Evolutionary conservation across 92 coral and sea anemone species (phyloP), one percentile per base, ranked within the genome.

Genomic region (Desmophyllum pertusum): DNA sequence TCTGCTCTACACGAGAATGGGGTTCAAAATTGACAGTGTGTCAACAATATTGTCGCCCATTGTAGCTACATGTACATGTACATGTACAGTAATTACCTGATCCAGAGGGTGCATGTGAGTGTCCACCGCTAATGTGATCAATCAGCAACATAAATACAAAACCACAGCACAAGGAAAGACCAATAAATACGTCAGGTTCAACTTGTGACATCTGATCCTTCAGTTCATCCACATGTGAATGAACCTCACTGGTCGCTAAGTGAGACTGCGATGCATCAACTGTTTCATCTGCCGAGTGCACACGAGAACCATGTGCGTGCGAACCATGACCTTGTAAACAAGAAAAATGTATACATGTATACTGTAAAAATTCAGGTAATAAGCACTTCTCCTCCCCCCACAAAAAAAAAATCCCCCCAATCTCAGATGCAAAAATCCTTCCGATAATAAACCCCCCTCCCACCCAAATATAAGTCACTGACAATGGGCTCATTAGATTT

Each of bases 91-190:
- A 48, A 10, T 21, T 63, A 89, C 88, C 90, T 76, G 89, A 37
- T 30, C 81, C 74, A 64, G 94, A 84, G 2, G 98, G 85, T 8
- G 91, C 93, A 89, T 96, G 99, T 0, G 99, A 94, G 75, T 96
- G 99, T 4, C 99, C 99, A 0, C 99, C 99, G 85, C 95, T 90
- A 9, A 93, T 90, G 66, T 91, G 96, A 57, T 96, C 99, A 85
- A 96, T 82, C 64, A 96, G 80, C 35, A 96, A 77, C 99, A 96
- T 94, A 80, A 96, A 94, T 9, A 96, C 93, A 89, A 96, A 96
- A 42, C 99, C 98, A 87, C 90, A 90, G 62, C 98, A 94, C 64
- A 96, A 91, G 15, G 99, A 94, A 67, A 96, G 86, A 4, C 99
- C 99, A 80, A 96, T 96, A 65, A 96, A 94, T 37, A 95, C 91